Evolutionary conservation across 2,888 invertebrate species (phyloP), one percentile per base, ranked within the genome.

Genomic region (Autographa pulchrina): DNA sequence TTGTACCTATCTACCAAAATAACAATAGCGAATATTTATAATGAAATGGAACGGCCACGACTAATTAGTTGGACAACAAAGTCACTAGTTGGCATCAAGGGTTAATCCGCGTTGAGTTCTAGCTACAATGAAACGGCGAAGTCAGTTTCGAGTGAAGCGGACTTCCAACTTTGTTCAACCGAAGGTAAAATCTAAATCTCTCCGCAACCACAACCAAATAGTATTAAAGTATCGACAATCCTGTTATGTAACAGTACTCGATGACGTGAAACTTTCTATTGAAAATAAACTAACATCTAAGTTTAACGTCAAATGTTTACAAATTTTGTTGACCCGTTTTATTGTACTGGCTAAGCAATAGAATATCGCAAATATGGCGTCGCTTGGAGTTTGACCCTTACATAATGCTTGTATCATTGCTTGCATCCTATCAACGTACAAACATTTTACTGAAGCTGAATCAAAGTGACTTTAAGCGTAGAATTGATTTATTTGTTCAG

Each of bases 161-260:
- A 82, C 83, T 84, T 74, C 65, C 80, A 90, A 92, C 88, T 92
- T 91, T 80, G 82, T 78, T 77, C 74, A 78, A 86, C 78, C 78
- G 78, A 83, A 86, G 79, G 85, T 83, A 85, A 81, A 88, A 88
- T 86, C 88, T 82, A 85, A 90, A 90, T 89, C 88, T 85, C 78
- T 79, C 77, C 71, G 76, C 80, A 86, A 87, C 87, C 85, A 80
- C 86, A 86, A 83, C 85, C 79, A 88, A 88, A 88, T 88, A 81
- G 77, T 78, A 84, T 85, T 87, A 86, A 81, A 88, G 85, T 87
- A 89, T 87, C 81, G 84, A 83, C 85, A 86, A 87, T 88, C 83
- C 84, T 72, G 83, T 88, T 89, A 88, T 76, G 58, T 68, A 72
- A 58, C 68, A 41, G 74, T 66, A 75, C 65, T 75, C 81, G 71